These are phyloP conservation scores for Ochropleura leucogaster DNA, from an alignment of 2,888 invertebrate genomes.

Conservation along the genomic window DNA sequence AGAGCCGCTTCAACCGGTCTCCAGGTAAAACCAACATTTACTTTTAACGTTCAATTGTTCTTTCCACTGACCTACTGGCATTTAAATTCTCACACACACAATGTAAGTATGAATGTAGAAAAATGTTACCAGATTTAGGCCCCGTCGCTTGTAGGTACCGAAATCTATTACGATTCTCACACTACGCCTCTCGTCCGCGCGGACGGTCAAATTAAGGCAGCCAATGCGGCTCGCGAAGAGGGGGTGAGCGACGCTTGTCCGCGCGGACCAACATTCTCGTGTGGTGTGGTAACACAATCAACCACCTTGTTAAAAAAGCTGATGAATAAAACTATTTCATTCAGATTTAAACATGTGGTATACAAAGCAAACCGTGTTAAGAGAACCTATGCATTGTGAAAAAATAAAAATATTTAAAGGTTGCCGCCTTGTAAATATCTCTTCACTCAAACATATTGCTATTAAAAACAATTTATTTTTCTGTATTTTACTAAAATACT, in stretches of 20 bases:
- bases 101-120: constrained; percentile 15
- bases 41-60: constrained; percentile 56
- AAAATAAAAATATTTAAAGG: too few relatives aligned
- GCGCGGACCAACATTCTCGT: not conserved
- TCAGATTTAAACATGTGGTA: not conserved
- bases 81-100: constrained; percentile 47
- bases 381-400: not conserved
- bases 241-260: not conserved
- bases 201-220: too few relatives aligned
- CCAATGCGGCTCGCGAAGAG: not conserved
- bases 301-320: not conserved
- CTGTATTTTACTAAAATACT: too few relatives aligned
- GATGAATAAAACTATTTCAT: not conserved
- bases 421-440: too few relatives aligned
- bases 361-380: not conserved
- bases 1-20: constrained; percentile 40
- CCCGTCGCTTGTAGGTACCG: not conserved
- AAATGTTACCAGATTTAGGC: constrained; percentile 12
- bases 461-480: too few relatives aligned
- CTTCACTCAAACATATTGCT: too few relatives aligned
- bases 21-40: constrained; percentile 51
- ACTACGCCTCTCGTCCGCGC: not conserved
- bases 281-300: not conserved
- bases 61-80: constrained; percentile 49
- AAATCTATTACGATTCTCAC: not conserved